Evolutionary conservation across 1,140 invertebrate genomes (phyloP), one percentile per base, ranked within the genome.

Genomic region (Lysiphlebus fabarum): DNA sequence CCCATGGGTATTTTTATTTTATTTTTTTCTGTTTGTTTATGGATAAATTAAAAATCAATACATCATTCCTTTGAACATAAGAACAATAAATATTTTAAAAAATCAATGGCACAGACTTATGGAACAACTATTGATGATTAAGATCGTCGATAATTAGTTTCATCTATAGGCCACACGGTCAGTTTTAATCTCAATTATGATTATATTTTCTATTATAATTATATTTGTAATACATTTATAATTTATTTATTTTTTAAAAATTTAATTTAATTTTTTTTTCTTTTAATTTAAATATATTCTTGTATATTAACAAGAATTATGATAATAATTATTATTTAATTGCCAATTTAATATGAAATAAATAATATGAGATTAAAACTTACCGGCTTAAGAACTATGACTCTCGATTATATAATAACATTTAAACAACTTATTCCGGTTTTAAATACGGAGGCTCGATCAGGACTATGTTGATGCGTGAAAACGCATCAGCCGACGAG

Each of bases 391-490:
- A 70, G 63, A 71, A 70, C 76, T 79, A 78, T 77, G 71, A 67
- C 70, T 76, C 72, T 76, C 70, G 65, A 78, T 78, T 76, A 78
- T 77, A 76, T 78, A 80, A 70, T 77, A 77, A 80, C 74, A 80
- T 80, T 78, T 64, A 80, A 80, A 80, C 72, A 80, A 80, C 77
- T 80, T 80, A 80, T 80, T 79, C 78, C 78, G 78, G 78, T 79
- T 80, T 76, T 77, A 80, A 79, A 77, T 70, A 78, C 75, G 77
- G 77, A 80, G 77, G 74, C 76, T 77, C 78, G 76, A 70, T 61
- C 62, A 59, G 59, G 62, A 5, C 14, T 47, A 26, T 47, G 64
- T 67, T 69, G 70, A 63, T 74, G 72, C 76, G 71, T 76, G 74
- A 74, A 72, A 64, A 77, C 75, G 73, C 76, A 66, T 65, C 65